Evolutionary conservation across 2,113 vertebrate species (phyloP).

Genomic region (Panurus biarmicus): DNA sequence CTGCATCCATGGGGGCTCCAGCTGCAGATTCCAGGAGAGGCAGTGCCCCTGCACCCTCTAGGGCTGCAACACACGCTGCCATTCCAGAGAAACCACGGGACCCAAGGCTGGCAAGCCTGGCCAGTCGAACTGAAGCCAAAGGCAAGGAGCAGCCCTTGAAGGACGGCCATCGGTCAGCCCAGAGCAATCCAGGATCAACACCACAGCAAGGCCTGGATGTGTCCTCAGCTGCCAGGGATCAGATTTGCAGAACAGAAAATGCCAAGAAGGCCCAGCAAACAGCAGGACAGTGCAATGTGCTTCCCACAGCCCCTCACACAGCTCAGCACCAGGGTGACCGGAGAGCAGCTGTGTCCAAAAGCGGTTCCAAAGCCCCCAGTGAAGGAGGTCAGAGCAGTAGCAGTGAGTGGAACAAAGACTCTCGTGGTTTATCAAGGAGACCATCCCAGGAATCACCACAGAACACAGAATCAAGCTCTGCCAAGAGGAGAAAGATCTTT

Average conservation of each 20-base stretch:
- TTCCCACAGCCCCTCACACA: background rate
- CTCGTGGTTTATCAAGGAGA: background rate
- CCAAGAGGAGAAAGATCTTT: constrained; percentile 56
- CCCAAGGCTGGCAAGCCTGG: constrained; percentile 65
- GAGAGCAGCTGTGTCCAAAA: background rate
- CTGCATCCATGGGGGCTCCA: too few relatives aligned
- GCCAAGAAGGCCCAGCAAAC: background rate
- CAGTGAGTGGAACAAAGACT: background rate
- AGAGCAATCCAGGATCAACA: background rate
- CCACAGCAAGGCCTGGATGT: background rate
- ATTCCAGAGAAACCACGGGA: constrained; percentile 57
- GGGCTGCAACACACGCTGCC: background rate
- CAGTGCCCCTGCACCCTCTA: background rate
- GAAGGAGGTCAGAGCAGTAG: background rate
- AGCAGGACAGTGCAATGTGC: background rate
- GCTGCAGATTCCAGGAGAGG: background rate
- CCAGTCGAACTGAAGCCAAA: background rate
- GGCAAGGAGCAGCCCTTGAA: background rate
- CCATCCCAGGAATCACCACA: background rate
- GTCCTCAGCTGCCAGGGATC: background rate
- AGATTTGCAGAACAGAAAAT: background rate
- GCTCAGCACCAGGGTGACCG: background rate
- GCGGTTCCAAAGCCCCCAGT: background rate
- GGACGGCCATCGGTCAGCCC: background rate
- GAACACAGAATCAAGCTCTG: background rate